A percentile compares a stretch with the other conserved stretches of the same genome.
These are phyloP conservation scores for Guaruba guarouba DNA, from an alignment of 2,113 vertebrate species.

Conservation along the genomic window DNA sequence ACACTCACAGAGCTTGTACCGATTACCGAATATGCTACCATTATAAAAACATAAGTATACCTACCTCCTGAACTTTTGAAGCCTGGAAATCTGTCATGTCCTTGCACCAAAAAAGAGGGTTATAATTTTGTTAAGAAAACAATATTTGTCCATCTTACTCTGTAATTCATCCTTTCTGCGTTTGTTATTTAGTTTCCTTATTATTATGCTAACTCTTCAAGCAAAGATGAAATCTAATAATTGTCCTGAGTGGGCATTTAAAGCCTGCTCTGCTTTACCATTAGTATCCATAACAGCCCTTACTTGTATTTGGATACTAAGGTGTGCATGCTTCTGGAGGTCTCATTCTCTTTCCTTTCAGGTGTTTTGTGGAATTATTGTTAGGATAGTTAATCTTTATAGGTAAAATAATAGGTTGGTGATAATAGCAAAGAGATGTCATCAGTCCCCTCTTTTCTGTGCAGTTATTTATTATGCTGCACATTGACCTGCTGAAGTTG, in stretches of 20 bases:
- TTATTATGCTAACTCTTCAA: not conserved
- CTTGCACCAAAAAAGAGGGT: not conserved
- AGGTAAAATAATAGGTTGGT: not conserved
- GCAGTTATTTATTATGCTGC: not conserved
- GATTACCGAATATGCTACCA: not conserved
- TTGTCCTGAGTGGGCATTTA: not conserved
- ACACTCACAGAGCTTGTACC: not conserved
- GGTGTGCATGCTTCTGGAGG: rapidly evolving
- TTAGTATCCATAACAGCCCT: not conserved
- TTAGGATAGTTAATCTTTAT: not conserved
- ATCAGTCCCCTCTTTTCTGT: not conserved
- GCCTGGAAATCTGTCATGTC: not conserved
- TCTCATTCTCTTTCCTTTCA: not conserved
- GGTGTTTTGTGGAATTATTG: not conserved
- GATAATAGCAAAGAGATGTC: not conserved
- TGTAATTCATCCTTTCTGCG: not conserved
- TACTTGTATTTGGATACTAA: not conserved
- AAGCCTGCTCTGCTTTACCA: not conserved
- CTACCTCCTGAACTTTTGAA: not conserved
- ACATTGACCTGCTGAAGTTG: not conserved
- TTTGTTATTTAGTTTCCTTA: not conserved
- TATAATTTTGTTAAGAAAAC: not conserved
- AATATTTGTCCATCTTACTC: not conserved
- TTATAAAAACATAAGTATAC: not conserved
- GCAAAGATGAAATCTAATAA: not conserved